These are phyloP conservation scores for Heliothis virescens DNA, from an alignment of 1,140 invertebrate genomes.

Conservation along the genomic window DNA sequence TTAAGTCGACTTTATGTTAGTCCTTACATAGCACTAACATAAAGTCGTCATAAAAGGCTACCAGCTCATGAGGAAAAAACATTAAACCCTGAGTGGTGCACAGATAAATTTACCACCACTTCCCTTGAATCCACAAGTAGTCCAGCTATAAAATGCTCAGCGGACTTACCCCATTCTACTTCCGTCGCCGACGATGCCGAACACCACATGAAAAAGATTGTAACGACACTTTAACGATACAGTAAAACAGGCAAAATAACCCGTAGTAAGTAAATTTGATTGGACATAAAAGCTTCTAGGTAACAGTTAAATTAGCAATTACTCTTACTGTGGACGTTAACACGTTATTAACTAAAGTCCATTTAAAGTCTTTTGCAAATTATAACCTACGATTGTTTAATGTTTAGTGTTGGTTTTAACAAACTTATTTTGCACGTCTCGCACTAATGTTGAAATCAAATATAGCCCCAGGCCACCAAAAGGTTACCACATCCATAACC, in stretches of 20 bases:
- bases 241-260: conserved; percentile 70
- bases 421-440: too few relatives aligned
- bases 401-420: not conserved
- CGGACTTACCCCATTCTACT: conserved; percentile 86
- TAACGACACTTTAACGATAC: conserved; percentile 76
- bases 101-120: conserved; percentile 54
- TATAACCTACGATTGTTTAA: not conserved
- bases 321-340: conserved; percentile 55
- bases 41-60: conserved; percentile 55
- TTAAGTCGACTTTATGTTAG: conserved; percentile 10
- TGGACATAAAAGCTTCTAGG: conserved; percentile 68
- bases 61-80: conserved; percentile 56
- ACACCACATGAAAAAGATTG: conserved; percentile 79
- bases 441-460: not conserved
- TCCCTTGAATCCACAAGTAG: conserved; percentile 75
- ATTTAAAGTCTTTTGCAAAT: conserved; percentile 23
- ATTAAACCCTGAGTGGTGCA: conserved; percentile 51
- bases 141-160: conserved; percentile 64
- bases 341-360: conserved; percentile 46
- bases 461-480: not conserved
- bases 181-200: conserved; percentile 57
- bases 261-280: conserved; percentile 65
- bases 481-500: too few relatives aligned
- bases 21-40: not conserved
- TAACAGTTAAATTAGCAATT: conserved; percentile 62